Evolutionary conservation across 1,140 invertebrate species (phyloP), one percentile per base, ranked within the genome.

Genomic region (Dryas iulia): DNA sequence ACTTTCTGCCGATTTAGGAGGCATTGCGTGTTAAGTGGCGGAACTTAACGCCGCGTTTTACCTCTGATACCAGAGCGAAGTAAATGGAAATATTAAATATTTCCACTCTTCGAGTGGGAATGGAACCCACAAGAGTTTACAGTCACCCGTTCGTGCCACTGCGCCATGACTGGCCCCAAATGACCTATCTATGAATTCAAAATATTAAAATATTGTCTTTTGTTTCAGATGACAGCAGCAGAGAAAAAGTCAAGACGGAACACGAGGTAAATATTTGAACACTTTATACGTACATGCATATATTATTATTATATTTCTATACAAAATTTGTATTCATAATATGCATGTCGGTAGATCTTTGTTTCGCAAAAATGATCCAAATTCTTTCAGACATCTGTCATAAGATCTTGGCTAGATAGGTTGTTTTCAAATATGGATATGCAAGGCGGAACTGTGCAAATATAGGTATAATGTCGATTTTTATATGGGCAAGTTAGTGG

Each of bases 211-310:
- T 58, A 14, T 53, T 33, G 21, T 47, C 53, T 23, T 67, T 62
- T 82, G 77, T 89, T 90, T 56, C 87, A 90, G 87, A 88, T 88
- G 86, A 87, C 74, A 90, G 86, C 79, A 86, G 81, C 61, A 83
- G 87, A 75, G 78, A 86, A 67, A 81, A 83, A 71, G 82, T 90
- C 26, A 79, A 82, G 59, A 83, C 86, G 30, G 87, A 90, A 77
- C 79, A 86, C 73, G 82, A 88, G 84, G 87, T 90, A 78, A 74
- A 79, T 56, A 54, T 53, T 23, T 24, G 18, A 24, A 7, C 12
- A 5, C 7, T 39, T 6, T 14, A 39, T 39, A n/a, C 12, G 14
- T 18, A 18, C 6, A 28, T 28, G 6, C 26, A 2, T 28, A 3
- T 28, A 28, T 2, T 21, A 31, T 31, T 4, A 31, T 8, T 8